A percentile compares a stretch with the other conserved stretches of the same genome.
These are phyloP conservation scores for Enteromius afrohamiltoni DNA, from an alignment of 2,797 vertebrate species.

Conservation along the genomic window DNA sequence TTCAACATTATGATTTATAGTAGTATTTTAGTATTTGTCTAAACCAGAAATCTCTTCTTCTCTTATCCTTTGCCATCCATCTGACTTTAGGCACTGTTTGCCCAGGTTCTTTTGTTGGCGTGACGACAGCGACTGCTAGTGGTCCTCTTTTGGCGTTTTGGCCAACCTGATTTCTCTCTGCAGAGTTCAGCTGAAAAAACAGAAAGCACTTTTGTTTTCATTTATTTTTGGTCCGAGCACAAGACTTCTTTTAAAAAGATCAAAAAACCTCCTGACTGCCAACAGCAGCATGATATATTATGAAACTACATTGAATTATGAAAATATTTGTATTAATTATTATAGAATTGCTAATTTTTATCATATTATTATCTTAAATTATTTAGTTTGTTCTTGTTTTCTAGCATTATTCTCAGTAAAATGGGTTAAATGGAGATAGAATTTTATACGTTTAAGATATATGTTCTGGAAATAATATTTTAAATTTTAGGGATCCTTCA, in stretches of 20 bases:
- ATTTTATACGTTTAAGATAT: not conserved
- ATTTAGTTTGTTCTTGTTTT: not conserved
- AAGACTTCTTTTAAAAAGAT: not conserved
- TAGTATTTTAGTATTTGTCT: slow-evolving; percentile 18
- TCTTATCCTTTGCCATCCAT: slow-evolving; percentile 33
- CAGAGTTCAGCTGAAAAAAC: slow-evolving; percentile 76
- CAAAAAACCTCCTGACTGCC: not conserved
- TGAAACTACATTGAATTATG: not conserved
- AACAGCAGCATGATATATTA: not conserved
- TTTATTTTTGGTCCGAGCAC: not conserved
- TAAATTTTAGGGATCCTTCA: not conserved
- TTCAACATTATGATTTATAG: not conserved
- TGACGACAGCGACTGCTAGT: slow-evolving; percentile 70
- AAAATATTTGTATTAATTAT: not conserved
- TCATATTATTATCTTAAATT: not conserved
- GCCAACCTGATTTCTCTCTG: slow-evolving; percentile 81
- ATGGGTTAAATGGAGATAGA: too few relatives aligned
- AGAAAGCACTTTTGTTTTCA: not conserved
- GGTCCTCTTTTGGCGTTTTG: slow-evolving; percentile 76
- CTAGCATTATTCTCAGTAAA: not conserved
- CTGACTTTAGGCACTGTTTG: slow-evolving; percentile 69
- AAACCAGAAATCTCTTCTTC: not conserved
- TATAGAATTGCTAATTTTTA: not conserved
- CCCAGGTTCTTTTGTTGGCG: slow-evolving; percentile 73
- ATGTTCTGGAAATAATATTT: not conserved